A percentile compares a stretch with the other conserved stretches of the same genome.
Evolutionary conservation across 1,140 invertebrate species (phyloP).

Genomic region (Orchestia grillus): DNA sequence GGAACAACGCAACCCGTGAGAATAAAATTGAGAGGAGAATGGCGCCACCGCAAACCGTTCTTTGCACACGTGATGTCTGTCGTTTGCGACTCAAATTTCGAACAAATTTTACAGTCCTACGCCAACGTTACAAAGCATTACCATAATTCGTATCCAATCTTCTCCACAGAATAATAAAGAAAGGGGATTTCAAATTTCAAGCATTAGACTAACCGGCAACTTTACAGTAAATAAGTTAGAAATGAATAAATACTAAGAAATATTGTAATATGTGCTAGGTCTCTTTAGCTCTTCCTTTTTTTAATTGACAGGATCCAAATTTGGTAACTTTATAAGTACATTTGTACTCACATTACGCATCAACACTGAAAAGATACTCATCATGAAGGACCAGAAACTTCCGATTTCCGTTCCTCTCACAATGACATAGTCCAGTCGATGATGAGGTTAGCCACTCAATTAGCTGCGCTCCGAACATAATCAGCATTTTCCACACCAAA

Average conservation of each 20-base stretch:
- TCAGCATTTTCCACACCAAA: background rate
- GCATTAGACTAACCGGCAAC: background rate
- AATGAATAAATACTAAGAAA: background rate
- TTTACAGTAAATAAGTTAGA: background rate
- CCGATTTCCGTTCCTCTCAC: background rate
- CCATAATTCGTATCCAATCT: background rate
- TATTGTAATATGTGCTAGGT: background rate
- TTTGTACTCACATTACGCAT: background rate
- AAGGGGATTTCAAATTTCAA: background rate
- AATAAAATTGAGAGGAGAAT: background rate
- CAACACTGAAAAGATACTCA: background rate
- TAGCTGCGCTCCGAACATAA: slow-evolving; percentile 22
- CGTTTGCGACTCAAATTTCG: background rate
- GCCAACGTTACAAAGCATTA: background rate
- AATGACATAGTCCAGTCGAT: background rate
- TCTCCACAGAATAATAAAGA: background rate
- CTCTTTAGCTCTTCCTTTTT: background rate
- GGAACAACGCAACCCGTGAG: slow-evolving; percentile 10
- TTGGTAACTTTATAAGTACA: background rate
- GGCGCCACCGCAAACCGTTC: background rate
- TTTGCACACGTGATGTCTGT: background rate
- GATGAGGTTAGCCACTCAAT: slow-evolving; percentile 25
- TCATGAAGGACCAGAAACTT: background rate
- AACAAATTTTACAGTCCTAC: background rate
- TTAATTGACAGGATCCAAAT: background rate